Conservation (phyloP, 2,113 vertebrate species). For the Nesogale talazaci region DNA sequence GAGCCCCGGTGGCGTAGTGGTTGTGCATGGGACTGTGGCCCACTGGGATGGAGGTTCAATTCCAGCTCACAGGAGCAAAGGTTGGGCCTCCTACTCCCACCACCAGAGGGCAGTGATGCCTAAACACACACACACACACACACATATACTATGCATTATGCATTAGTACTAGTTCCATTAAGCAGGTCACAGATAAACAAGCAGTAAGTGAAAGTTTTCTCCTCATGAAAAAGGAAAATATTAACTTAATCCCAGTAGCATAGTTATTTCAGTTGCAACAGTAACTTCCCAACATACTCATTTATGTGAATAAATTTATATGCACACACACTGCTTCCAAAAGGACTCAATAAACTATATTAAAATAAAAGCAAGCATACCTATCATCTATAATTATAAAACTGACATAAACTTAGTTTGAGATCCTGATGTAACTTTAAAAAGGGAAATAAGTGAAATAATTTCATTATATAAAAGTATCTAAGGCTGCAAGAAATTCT, state of each 20-base stretch:
- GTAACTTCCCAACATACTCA: not conserved
- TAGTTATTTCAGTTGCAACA: not conserved
- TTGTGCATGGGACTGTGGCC: no score
- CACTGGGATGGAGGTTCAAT: no score
- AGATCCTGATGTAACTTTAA: slow-evolving; percentile 8
- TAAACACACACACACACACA: no score
- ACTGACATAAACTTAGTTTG: not conserved
- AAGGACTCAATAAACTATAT: not conserved
- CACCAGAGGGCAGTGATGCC: no score
- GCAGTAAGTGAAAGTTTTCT: not conserved
- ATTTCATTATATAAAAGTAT: not conserved
- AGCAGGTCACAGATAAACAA: not conserved
- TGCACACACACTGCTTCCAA: not conserved
- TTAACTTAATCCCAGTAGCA: not conserved
- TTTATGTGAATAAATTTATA: not conserved
- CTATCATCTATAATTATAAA: not conserved
- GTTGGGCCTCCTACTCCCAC: no score
- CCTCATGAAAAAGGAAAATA: not conserved
- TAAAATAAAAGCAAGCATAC: not conserved
- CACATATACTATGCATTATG: not conserved
- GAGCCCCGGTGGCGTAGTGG: no score
- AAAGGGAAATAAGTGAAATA: not conserved
- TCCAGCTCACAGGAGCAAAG: no score
- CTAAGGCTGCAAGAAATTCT: not conserved
- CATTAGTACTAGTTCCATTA: not conserved